A percentile compares a stretch with the other conserved stretches of the same genome.
Conservation (phyloP, 2,113 vertebrate species). For the Chinchilla lanigera region DNA sequence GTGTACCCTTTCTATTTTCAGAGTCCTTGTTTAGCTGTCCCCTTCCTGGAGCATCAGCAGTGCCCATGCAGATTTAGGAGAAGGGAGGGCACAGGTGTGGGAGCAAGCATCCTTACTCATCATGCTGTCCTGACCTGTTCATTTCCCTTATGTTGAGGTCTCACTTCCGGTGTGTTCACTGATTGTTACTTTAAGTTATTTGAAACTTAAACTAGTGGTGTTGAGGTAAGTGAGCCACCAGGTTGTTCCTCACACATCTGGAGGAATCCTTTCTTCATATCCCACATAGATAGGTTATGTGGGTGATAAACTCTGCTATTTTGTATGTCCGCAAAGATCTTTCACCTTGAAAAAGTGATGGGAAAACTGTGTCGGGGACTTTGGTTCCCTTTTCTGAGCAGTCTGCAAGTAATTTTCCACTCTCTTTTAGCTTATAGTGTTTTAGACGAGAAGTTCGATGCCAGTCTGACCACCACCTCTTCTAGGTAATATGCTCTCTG, state of each 20-base stretch:
- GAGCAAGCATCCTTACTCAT: not conserved
- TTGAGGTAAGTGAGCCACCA: not conserved
- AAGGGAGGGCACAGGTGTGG: not conserved
- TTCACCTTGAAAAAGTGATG: not conserved
- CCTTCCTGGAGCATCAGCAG: not conserved
- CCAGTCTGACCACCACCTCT: not conserved
- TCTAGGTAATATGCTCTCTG: not conserved
- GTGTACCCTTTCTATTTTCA: not conserved
- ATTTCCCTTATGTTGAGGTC: not conserved
- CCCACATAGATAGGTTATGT: not conserved
- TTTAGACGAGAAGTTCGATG: slow-evolving; percentile 31
- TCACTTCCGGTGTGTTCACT: not conserved
- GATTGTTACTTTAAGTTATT: slow-evolving; percentile 10
- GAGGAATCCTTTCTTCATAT: not conserved
- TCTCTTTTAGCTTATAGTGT: not conserved
- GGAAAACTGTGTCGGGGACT: not conserved
- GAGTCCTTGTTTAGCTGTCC: not conserved
- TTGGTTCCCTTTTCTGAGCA: not conserved
- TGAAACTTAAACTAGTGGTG: not conserved
- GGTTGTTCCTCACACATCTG: not conserved
- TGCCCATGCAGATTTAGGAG: not conserved
- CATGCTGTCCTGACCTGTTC: not conserved
- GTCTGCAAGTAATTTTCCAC: not conserved
- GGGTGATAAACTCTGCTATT: not conserved
- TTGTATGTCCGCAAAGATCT: not conserved